Conservation (phyloP, 1,140 invertebrate genomes). For the Drosophila seguyi region DNA sequence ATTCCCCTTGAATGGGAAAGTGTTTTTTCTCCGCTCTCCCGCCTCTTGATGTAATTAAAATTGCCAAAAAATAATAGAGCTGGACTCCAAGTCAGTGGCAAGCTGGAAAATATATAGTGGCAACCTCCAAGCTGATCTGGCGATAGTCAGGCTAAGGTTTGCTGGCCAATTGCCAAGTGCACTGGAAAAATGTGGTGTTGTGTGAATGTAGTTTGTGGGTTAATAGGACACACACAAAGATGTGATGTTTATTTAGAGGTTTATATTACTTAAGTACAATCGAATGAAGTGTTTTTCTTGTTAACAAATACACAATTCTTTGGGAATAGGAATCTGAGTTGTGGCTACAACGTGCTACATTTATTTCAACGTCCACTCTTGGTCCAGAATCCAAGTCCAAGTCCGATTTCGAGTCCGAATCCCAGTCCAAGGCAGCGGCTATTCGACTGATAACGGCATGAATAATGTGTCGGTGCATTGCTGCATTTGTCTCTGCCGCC, state of each 20-base stretch:
- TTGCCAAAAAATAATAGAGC: conserved; percentile 45
- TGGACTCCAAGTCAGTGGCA: conserved; percentile 29
- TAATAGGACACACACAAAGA: too few relatives aligned
- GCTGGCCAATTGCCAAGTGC: conserved; percentile 53
- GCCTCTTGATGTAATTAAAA: conserved; percentile 50
- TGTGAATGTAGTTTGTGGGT: background rate
- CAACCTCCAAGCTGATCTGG: conserved; percentile 14
- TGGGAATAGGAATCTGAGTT: background rate
- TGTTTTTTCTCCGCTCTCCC: conserved; percentile 55
- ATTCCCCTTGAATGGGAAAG: conserved; percentile 67
- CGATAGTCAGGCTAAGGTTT: conserved; percentile 24
- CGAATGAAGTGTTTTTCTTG: background rate
- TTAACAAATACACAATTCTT: background rate
- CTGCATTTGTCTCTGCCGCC: conserved; percentile 75
- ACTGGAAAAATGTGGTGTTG: conserved; percentile 17
- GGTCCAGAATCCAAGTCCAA: conserved; percentile 26
- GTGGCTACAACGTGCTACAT: conserved; percentile 9
- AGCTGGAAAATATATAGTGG: conserved; percentile 50
- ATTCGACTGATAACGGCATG: conserved; percentile 78
- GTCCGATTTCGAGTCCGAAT: conserved; percentile 15
- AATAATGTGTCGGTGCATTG: conserved; percentile 83
- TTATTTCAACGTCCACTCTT: conserved; percentile 39
- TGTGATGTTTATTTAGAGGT: background rate
- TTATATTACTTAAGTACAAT: background rate
- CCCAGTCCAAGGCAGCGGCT: conserved; percentile 47